These are phyloP conservation scores for Poicephalus gulielmi DNA, from an alignment of 2,113 vertebrate species.

Conservation along the genomic window DNA sequence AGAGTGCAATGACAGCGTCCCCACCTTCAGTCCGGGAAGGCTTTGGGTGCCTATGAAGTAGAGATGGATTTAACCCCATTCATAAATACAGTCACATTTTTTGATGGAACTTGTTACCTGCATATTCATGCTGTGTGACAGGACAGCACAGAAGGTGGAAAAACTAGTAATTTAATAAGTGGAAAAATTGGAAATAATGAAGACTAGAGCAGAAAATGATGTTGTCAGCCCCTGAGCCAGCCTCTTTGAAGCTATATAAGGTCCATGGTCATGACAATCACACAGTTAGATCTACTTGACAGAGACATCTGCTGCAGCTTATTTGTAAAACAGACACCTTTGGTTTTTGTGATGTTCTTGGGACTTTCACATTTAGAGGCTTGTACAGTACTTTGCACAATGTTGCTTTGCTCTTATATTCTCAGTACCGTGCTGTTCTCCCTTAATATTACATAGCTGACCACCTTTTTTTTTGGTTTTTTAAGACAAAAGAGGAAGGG, in stretches of 20 bases:
- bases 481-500: not conserved
- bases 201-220: not conserved
- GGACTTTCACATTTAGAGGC: not conserved
- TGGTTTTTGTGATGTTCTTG: not conserved
- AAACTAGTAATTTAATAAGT: not conserved
- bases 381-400: not conserved
- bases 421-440: not conserved
- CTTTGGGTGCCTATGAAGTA: not conserved
- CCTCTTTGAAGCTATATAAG: not conserved
- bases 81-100: not conserved
- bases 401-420: not conserved
- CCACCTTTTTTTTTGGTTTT: not conserved
- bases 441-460: not conserved
- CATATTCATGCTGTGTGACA: not conserved
- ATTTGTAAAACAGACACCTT: not conserved
- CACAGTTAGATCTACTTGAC: too few relatives aligned
- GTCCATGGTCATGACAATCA: not conserved
- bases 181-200: not conserved
- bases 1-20: not conserved
- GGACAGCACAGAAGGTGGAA: not conserved
- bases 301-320: not conserved
- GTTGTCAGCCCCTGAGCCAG: not conserved
- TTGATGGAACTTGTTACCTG: not conserved
- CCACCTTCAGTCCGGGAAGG: not conserved
- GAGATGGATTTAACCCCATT: not conserved